Evolutionary conservation across 2,888 invertebrate genomes (phyloP), one percentile per base, ranked within the genome.

Genomic region (Synanthedon vespiformis): DNA sequence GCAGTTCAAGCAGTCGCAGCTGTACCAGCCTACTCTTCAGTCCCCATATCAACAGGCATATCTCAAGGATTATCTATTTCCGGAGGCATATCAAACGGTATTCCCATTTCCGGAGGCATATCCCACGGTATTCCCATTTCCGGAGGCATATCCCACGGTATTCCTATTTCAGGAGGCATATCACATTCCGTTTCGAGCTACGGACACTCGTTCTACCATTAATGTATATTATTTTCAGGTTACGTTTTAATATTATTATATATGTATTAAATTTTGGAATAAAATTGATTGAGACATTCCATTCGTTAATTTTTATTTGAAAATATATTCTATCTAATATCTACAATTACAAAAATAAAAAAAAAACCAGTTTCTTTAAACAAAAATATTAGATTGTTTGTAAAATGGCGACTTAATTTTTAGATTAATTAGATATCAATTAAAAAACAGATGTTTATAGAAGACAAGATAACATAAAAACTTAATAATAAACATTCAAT

Each of bases 1-100:
- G 72, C 72, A 2, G 76, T 74, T 8, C 77, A 72, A 53, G 73
- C 64, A 56, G 72, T 60, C 48, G 83, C 62, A 12, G 56, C 63
- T 1, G 58, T 65, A 3, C 55, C 52, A n/a, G 54, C 18, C 18
- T n/a, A 13, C 44, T 44, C 44, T 13, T 44, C 44, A 13, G 16
- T 48, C 13, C 16, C 48, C 13, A 16, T 48, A 16, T 44, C 44
- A 6, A 16, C 16, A 13, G 48, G 48, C 48, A 11, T 16, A 12
- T 48, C 48, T 10, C 12, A 12, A 11, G 48, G 48, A 12, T 48
- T 14, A 16, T 4, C 12, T 8, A 48, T 48, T 16, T 44, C 44
- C 13, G 13, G 14, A 14, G 48, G 48, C 16, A 8, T 16, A 11
- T 48, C 48, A 4, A 4, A 12, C 4, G 48, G 48, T 16, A 10